Conservation (phyloP, 2,113 vertebrate genomes). For the Pantherophis guttatus region DNA sequence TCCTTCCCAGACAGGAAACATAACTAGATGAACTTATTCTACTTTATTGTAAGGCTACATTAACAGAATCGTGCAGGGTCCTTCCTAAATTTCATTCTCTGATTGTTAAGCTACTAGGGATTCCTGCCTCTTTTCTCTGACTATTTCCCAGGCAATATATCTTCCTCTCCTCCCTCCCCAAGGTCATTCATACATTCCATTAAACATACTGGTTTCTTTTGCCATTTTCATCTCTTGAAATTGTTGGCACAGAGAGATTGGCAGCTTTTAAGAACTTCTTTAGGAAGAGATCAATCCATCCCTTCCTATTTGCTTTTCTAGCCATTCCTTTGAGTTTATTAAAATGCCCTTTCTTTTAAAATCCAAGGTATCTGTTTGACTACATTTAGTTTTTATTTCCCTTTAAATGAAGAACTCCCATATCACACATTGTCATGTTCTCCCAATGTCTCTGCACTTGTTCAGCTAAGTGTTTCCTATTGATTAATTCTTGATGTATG, state of each 20-base stretch:
- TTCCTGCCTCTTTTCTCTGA: background rate
- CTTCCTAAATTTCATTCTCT: background rate
- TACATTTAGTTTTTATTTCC: background rate
- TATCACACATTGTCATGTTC: background rate
- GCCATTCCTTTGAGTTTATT: background rate
- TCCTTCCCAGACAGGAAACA: background rate
- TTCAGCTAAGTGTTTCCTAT: background rate
- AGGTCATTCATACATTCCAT: background rate
- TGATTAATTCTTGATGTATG: background rate
- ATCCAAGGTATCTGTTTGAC: background rate
- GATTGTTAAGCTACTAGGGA: background rate
- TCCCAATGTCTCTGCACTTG: background rate
- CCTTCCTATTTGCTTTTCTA: background rate
- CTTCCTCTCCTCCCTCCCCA: background rate
- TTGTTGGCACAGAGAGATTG: background rate
- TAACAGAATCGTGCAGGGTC: background rate
- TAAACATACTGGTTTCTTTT: background rate
- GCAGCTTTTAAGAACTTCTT: background rate
- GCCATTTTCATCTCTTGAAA: background rate
- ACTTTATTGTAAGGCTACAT: background rate
- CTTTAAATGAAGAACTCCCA: background rate
- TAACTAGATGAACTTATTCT: background rate
- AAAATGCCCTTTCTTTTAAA: background rate
- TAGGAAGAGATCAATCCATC: background rate
- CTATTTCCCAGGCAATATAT: background rate